These are phyloP conservation scores for Conomelus anceps DNA, from an alignment of 2,888 invertebrate genomes.

Conservation along the genomic window DNA sequence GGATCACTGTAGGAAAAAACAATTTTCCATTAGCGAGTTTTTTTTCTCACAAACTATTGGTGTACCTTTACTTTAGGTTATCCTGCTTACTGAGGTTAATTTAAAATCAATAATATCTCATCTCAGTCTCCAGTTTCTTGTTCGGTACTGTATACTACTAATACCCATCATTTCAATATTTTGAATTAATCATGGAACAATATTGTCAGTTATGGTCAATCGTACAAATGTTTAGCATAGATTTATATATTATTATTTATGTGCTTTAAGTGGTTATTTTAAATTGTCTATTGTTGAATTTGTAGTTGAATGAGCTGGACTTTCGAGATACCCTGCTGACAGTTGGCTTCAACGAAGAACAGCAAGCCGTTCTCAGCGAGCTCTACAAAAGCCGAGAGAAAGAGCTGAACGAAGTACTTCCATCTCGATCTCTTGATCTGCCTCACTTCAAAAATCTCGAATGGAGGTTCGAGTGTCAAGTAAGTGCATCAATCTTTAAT, in stretches of 20 bases:
- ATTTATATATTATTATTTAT: no score
- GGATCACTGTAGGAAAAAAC: no score
- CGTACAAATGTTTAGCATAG: no score
- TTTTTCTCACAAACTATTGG: no score
- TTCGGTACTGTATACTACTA: no score
- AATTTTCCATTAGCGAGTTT: no score
- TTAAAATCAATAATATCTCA: background rate
- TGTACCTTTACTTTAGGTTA: no score
- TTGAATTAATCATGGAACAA: background rate
- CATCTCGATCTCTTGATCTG: conserved; percentile 28
- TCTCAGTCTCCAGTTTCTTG: no score
- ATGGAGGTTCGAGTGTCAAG: conserved; percentile 59
- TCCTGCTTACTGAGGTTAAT: no score
- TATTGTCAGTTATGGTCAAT: background rate
- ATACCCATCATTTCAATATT: background rate
- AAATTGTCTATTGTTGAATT: conserved; percentile 25
- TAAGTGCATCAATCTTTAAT: background rate
- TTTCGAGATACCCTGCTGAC: conserved; percentile 32
- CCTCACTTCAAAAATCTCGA: conserved; percentile 52
- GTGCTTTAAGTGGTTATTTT: background rate
- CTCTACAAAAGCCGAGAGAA: conserved; percentile 33
- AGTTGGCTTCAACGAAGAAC: conserved; percentile 35
- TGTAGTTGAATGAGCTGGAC: conserved; percentile 45
- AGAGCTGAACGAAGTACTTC: conserved; percentile 28
- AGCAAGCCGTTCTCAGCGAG: conserved; percentile 30